phyloP scores from a whole-genome alignment of 2,888 invertebrate genomes.

The Campoplex nolae region DNA sequence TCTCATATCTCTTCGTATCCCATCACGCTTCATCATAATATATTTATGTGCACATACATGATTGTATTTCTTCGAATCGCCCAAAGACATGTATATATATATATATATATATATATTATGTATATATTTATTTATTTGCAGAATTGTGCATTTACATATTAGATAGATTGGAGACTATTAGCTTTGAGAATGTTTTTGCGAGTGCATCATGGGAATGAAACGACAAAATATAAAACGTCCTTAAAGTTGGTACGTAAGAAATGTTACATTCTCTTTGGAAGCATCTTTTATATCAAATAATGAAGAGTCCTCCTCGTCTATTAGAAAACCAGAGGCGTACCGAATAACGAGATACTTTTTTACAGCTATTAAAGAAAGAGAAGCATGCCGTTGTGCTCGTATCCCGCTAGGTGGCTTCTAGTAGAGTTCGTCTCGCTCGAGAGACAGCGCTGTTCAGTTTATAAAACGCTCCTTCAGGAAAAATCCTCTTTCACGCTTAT shows the following conservation, averaged over 20 bases:
- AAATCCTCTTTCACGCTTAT: neutral
- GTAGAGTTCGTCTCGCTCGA: neutral
- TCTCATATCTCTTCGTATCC: slow-evolving; percentile 16
- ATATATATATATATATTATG: neutral
- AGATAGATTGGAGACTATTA: neutral
- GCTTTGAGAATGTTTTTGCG: neutral
- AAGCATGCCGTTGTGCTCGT: neutral
- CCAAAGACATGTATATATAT: slow-evolving; percentile 2
- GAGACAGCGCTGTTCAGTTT: neutral
- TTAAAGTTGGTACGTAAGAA: neutral
- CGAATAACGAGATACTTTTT: neutral
- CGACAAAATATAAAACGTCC: neutral
- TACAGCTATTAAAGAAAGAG: neutral
- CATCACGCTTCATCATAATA: slow-evolving; percentile 18
- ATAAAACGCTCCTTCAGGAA: neutral
- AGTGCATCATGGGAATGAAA: neutral
- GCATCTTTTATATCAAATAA: neutral
- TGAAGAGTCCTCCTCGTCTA: neutral
- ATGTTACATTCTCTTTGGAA: neutral
- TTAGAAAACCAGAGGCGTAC: neutral
- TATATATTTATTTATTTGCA: neutral
- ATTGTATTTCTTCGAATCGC: neutral
- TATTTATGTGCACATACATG: slow-evolving; percentile 15
- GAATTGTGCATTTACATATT: neutral
- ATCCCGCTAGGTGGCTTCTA: neutral